Percentiles rank a stretch among this genome's conserved stretches.
phyloP scores from a whole-genome alignment of 2,113 vertebrate genomes.

The Oryzias curvinotus region DNA sequence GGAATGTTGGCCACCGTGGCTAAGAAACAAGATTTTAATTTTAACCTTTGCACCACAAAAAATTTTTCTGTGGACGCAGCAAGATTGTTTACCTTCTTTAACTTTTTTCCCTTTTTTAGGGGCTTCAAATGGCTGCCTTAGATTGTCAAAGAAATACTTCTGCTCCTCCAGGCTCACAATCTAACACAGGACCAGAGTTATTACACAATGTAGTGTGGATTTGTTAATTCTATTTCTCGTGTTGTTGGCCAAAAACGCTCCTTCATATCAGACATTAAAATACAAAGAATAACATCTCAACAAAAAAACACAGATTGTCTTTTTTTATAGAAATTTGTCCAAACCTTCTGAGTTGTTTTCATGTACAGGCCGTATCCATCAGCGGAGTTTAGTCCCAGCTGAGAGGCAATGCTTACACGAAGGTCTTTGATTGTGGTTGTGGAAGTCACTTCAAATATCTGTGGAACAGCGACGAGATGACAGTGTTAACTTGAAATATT shows the following conservation, averaged over 20 bases:
- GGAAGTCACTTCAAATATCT: constrained; percentile 85
- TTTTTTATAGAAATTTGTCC: neutral
- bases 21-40: constrained; percentile 33
- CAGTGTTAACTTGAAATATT: too few relatives aligned
- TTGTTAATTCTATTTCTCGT: neutral
- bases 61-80: neutral
- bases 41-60: neutral
- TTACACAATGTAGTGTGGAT: neutral
- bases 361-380: constrained; percentile 91
- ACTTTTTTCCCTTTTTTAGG: constrained; percentile 80
- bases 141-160: constrained; percentile 91
- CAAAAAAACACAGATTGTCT: too few relatives aligned
- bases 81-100: constrained; percentile 81
- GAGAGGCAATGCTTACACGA: constrained; percentile 72
- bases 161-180: constrained; percentile 84
- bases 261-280: neutral
- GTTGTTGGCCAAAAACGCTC: neutral
- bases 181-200: constrained; percentile 55
- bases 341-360: constrained; percentile 88
- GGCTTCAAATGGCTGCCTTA: constrained; percentile 82
- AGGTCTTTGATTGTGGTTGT: constrained; percentile 81
- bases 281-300: too few relatives aligned
- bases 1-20: constrained; percentile 55
- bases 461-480: neutral
- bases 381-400: constrained; percentile 80